phyloP scores from a whole-genome alignment of 2,113 vertebrate genomes.

The Nothocercus julius region DNA sequence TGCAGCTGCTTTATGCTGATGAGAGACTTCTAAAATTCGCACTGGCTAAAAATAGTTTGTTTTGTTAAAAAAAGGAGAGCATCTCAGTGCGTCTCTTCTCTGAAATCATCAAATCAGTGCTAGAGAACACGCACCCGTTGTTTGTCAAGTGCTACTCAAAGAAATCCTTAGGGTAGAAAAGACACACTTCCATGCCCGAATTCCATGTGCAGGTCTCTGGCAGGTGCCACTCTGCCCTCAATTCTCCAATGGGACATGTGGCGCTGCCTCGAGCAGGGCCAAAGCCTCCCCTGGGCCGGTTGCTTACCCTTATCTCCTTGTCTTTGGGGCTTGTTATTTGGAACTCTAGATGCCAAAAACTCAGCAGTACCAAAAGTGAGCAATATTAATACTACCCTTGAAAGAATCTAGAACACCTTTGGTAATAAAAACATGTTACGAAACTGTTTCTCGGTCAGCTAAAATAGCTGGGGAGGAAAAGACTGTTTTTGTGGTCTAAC shows the following conservation, averaged over 20 bases:
- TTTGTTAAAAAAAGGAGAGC: neutral
- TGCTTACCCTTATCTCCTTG: neutral
- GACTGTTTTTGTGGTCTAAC: conserved; percentile 53
- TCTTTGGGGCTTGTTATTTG: neutral
- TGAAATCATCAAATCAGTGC: neutral
- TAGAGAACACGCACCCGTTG: neutral
- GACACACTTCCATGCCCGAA: neutral
- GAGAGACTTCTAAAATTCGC: neutral
- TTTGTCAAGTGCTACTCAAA: neutral
- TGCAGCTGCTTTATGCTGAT: neutral
- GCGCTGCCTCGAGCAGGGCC: neutral
- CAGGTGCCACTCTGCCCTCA: neutral
- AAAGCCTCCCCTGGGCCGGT: neutral
- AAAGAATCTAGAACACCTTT: conserved; percentile 12
- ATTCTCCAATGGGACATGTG: neutral
- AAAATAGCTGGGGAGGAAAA: conserved; percentile 4
- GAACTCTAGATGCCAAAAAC: neutral
- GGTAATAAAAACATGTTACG: conserved; percentile 35
- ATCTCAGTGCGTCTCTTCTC: neutral
- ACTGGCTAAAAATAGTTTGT: neutral
- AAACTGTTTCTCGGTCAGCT: conserved; percentile 23
- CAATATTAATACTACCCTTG: neutral
- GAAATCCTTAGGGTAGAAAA: neutral
- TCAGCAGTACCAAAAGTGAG: neutral
- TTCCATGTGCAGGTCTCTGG: neutral